Evolutionary conservation across 2,113 vertebrate species (phyloP), one percentile per base, ranked within the genome.

Genomic region (Nestor notabilis): DNA sequence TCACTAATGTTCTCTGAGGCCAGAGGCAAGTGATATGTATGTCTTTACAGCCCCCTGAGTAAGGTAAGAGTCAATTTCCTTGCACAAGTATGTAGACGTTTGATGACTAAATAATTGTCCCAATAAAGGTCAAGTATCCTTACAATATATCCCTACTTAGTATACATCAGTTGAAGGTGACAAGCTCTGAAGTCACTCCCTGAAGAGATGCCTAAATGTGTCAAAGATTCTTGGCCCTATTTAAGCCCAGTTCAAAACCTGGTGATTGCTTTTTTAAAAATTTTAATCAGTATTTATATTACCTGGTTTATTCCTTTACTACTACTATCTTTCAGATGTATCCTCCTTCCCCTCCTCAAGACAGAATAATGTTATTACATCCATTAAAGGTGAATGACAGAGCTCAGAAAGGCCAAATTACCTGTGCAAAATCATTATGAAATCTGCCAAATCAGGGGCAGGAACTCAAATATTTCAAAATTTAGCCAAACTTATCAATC

Each of bases 101-200:
- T 86, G 83, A 72, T 61, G 77, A 91, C 81, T 91, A 93, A 95
- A 91, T 93, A 87, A 92, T 83, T 63, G 68, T 74, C 90, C 87
- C 89, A 80, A 66, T 91, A 96, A 94, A 85, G 85, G 90, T 96
- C 90, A 94, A 94, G 63, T 69, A 65, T 79, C 69, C 60, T 87
- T 81, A 79, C 35, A 93, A 81, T 39, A 64, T 35, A 83, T 20
- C 61, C 43, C 69, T 64, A 3, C 64, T 60, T 68, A 23, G 10
- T 39, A 72, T 50, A 28, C 11, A 50, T 18, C 85, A 77, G 53
- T 68, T 69, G 82, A 72, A 89, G 60, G 75, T 91, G 79, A 92
- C 79, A 88, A 63, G 43, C 23, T 93, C 64, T 94, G 46, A 69
- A 93, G 72, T 74, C 37, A 61, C 17, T 78, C 71, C 23, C 63